Evolutionary conservation across 2,113 vertebrate species (phyloP).

Genomic region (Camelus dromedarius): DNA sequence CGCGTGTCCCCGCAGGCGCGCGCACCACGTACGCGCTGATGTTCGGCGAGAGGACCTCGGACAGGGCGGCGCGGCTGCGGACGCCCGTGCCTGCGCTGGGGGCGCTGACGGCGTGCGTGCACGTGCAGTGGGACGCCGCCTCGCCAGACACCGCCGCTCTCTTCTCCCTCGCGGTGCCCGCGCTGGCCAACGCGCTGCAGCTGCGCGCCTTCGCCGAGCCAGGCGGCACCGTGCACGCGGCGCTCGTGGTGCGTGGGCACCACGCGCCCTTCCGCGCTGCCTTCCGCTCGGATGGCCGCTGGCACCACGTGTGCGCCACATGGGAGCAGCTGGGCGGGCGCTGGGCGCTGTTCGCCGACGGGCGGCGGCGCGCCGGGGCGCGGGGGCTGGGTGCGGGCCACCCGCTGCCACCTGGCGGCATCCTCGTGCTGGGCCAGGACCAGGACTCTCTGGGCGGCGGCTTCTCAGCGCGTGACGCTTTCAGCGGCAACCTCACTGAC

Average conservation of each 20-base stretch:
- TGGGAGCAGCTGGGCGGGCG: constrained; percentile 87
- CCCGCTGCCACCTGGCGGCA: constrained; percentile 89
- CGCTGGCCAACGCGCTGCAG: constrained; percentile 93
- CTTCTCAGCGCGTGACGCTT: constrained; percentile 91
- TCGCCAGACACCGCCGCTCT: constrained; percentile 88
- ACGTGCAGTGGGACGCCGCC: constrained; percentile 91
- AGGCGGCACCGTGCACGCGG: constrained; percentile 87
- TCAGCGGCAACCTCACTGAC: constrained; percentile 94
- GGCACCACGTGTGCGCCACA: constrained; percentile 94
- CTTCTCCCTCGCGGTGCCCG: constrained; percentile 91
- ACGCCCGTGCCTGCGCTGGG: constrained; percentile 86
- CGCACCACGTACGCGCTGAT: constrained; percentile 83
- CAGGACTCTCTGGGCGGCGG: constrained; percentile 94
- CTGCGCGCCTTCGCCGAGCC: constrained; percentile 88
- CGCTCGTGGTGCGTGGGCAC: constrained; percentile 92
- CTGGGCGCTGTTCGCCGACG: constrained; percentile 91
- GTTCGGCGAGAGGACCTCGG: constrained; percentile 89
- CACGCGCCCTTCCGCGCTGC: constrained; percentile 90
- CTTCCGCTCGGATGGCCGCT: constrained; percentile 88
- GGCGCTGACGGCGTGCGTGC: constrained; percentile 90
- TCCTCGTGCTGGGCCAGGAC: constrained; percentile 94
- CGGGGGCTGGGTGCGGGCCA: constrained; percentile 82
- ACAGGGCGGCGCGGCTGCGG: constrained; percentile 88
- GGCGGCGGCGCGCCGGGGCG: constrained; percentile 85
- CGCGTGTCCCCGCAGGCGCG: constrained; percentile 67